Evolutionary conservation across 2,888 invertebrate genomes (phyloP), one percentile per base, ranked within the genome.

Genomic region (Corythucha ciliata): DNA sequence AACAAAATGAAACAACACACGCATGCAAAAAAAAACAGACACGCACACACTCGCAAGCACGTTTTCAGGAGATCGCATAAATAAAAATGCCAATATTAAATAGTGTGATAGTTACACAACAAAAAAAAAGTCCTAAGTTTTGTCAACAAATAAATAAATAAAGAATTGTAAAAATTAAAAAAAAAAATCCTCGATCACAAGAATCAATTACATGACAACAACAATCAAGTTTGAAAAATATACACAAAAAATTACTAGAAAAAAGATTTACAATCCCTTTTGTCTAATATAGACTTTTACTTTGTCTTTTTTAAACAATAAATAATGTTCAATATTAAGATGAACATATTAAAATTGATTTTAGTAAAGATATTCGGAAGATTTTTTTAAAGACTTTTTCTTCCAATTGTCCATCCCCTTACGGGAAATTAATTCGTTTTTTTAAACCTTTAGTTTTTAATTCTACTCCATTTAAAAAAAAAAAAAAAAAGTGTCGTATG

Each of bases 251-350:
- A 22, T 40, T 44, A 50, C 50, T 55, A 52, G 37, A 46, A 24
- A 36, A 37, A 37, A 52, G 32, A 20, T 45, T 39, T 34, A 52
- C 16, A 26, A 26, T 39, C 27, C 37, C 42, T 32, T 44, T 39
- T 51, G 56, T 56, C 56, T 56, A 56, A 56, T 56, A 54, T 56
- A 56, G 56, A 56, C 56, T 51, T 45, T 50, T 34, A 44, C 44
- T 34, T 26, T 44, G 21, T 29, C 25, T 29, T 27, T 26, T 6
- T 39, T 47, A 36, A 49, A 34, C 36, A 45, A 51, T 45, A 41
- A 51, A 45, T 45, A 22, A 51, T 36, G 25, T 34, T 33, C 14
- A 14, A 36, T 8, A 3, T 18, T 33, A 44, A 37, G 33, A 45
- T 52, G 52, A 52, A 52, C 52, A 52, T 48, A 52, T 36, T 14